Conservation (phyloP, 2,888 invertebrate species). For the Plagodis pulveraria region DNA sequence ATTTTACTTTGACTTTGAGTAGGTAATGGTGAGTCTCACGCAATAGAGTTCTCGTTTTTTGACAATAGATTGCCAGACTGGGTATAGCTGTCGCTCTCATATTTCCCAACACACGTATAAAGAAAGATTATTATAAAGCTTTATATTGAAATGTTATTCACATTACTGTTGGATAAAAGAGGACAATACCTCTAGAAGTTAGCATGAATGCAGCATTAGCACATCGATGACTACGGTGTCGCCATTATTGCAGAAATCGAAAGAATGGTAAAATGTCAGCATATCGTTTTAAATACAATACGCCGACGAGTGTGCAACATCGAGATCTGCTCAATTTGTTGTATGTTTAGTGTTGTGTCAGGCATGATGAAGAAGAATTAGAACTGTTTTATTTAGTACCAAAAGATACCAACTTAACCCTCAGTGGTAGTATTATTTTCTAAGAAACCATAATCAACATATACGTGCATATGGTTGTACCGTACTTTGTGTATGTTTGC, state of each 20-base stretch:
- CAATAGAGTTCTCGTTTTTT: slow-evolving; percentile 1
- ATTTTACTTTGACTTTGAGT: no score
- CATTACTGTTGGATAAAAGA: slow-evolving; percentile 9
- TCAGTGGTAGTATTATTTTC: no score
- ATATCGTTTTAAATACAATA: slow-evolving; percentile 38
- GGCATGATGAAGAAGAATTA: slow-evolving; percentile 5
- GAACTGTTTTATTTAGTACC: slow-evolving; percentile 12
- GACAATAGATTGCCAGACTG: slow-evolving; percentile 4
- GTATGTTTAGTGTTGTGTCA: slow-evolving; percentile 15
- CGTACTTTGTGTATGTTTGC: no score
- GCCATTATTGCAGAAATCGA: slow-evolving; percentile 40
- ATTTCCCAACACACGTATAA: slow-evolving; percentile 6
- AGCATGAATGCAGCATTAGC: slow-evolving; percentile 29
- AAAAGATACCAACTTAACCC: no score
- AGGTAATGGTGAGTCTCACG: no score
- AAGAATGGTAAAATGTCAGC: slow-evolving; percentile 43
- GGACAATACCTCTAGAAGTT: slow-evolving; percentile 23
- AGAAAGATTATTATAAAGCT: slow-evolving; percentile 1
- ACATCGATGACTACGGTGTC: slow-evolving; percentile 37
- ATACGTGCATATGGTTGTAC: no score
- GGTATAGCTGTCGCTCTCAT: neutral
- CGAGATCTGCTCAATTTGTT: slow-evolving; percentile 28
- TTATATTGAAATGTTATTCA: slow-evolving; percentile 5
- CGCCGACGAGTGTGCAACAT: slow-evolving; percentile 32
- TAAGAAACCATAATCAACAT: no score